Base-by-base conservation (phyloP, 2,888 invertebrate species). In the Galerucella pusilla region DNA sequence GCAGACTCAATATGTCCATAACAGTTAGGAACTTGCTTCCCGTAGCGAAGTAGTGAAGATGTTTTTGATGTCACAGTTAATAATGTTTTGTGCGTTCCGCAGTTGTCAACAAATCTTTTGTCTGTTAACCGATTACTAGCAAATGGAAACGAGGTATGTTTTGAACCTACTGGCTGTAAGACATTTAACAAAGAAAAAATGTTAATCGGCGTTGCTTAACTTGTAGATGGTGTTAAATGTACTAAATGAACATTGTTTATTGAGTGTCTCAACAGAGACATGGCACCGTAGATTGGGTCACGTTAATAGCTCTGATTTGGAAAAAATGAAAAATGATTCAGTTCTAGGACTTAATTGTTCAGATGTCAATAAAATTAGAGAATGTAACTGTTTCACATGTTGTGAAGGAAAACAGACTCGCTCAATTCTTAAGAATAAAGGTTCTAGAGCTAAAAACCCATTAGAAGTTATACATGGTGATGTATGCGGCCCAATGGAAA, bases 401-500 rank as follows among this genome's bases (percentile, higher is more conserved):
- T 28, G 1, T 28, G 28, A 28, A 28, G 28, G 28, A 28, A 28
- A 28, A 46, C 46, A 46, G 46, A 46, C 46, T 11, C 46, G 46
- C 46, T 46, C 4, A 46, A 1, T 7, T 46, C 4, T 46, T 46
- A 46, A 46, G 11, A 46, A 46, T 46, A 46, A 46, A 46, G 46
- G 46, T 11, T 11, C 46, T 46, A 46, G 46, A 46, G 46, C 46
- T 46, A 11, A 46, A 46, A 9, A 46, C 46, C 46, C 46, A 46
- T 46, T 61, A 35, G 78, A 79, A 64, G 20, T 78, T 11, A 66
- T 78, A 35, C 77, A 79, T 71, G 59, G 46, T n/a, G 77, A 75
- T 68, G 45, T 76, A 14, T 75, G 67, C 57, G 71, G 71, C 14
- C 81, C 12, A 80, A 82, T 81, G 79, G 79, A 74, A 76, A 61